Conservation (phyloP, 2,888 invertebrate species). For the Nyleta sp. region DNA sequence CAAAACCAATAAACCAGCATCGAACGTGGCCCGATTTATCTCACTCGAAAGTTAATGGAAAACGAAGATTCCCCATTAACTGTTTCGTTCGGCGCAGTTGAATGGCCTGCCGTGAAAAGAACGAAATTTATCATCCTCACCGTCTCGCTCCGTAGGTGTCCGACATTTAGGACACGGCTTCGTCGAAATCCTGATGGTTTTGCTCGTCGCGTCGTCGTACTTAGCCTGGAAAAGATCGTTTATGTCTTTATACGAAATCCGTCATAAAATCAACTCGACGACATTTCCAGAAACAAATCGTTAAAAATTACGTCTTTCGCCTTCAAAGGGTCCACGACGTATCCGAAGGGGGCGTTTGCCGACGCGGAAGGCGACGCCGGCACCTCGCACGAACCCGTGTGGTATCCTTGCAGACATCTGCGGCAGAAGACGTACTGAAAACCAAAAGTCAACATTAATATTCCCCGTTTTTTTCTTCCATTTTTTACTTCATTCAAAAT, state of each 20-base stretch:
- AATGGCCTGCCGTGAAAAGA: constrained; percentile 24
- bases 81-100: constrained; percentile 3
- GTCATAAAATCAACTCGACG: constrained; percentile 23
- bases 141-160: constrained; percentile 92
- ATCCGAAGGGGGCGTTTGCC: constrained; percentile 80
- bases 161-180: constrained; percentile 94
- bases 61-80: constrained; percentile 10
- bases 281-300: constrained; percentile 31
- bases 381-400: constrained; percentile 86
- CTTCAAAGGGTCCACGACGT: constrained; percentile 86
- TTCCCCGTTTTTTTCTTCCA: background rate
- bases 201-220: constrained; percentile 90
- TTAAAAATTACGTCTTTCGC: constrained; percentile 81
- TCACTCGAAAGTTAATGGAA: constrained; percentile 20
- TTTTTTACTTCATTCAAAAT: too few species aligned
- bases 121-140: constrained; percentile 77
- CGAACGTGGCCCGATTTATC: background rate
- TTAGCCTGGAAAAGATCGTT: constrained; percentile 83
- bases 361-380: constrained; percentile 69
- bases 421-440: constrained; percentile 90
- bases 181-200: constrained; percentile 89
- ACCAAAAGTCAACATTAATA: background rate
- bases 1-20: background rate
- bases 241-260: constrained; percentile 36
- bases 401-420: constrained; percentile 90